Evolutionary conservation across 2,888 invertebrate species (phyloP), one percentile per base, ranked within the genome.

Genomic region (Deilephila porcellus): DNA sequence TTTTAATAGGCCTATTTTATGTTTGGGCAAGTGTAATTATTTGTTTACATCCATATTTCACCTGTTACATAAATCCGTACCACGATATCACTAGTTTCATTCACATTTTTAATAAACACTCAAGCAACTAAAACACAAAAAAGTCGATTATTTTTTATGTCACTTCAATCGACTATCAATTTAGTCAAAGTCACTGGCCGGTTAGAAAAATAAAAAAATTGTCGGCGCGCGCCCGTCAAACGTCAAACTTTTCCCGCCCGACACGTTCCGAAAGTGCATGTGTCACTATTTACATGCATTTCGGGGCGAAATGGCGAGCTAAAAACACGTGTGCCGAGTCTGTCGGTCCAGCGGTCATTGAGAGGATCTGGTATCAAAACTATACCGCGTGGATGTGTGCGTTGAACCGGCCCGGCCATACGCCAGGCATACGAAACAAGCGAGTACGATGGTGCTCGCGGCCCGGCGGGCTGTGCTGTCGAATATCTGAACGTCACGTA

Each of bases 301-400:
- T 90, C 85, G 88, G 88, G 83, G 81, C 67, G 67, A 83, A 83
- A 80, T 75, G 81, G 83, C 81, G 82, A 82, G 83, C 85, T 85
- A 83, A 82, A 85, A 85, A 93, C 95, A 95, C 95, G 95, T 95
- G 95, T 95, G 95, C 89, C 93, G 92, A 87, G 93, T 90, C 93
- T 91, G 93, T 94, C 95, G 95, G 95, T 95, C 95, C 95, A 95
- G 95, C 95, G 96, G 96, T 96, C 96, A 96, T 96, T 96, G 96
- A 95, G 96, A 95, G 90, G 89, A 89, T 88, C 90, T 87, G 90
- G 90, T 90, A 88, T 90, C 91, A 90, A 88, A 90, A 90, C 90
- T 91, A 91, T 89, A 90, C 89, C 86, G 88, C 86, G 86, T 90
- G 89, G 89, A 89, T 93, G 93, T 91, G 91, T 89, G 91, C 90